Base-by-base conservation (phyloP, 2,888 invertebrate genomes). In the Linnaemya vulpina region DNA sequence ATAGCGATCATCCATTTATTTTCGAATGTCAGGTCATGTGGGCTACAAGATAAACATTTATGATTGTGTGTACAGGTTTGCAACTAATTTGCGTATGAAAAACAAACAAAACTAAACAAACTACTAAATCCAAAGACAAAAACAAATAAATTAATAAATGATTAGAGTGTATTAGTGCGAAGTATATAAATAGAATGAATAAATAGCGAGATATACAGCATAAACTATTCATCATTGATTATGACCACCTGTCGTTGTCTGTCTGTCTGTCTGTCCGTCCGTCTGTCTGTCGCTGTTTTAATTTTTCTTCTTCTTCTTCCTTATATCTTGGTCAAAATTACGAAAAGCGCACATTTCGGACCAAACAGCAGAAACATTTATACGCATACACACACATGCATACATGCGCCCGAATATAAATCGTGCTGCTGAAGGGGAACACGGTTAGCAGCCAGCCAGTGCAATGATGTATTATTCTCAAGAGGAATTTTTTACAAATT, bases 211-310 rank as follows among this genome's bases (percentile, higher is more conserved):
- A 43, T 46, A 43, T 46, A 75, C 15, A 76, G 38, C 43, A 73
- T 55, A 70, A 79, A 68, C 38, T 76, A 81, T 79, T 76, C 67
- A 77, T 84, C 75, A 83, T 74, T 75, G 82, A 70, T 82, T 76
- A 73, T 55, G 79, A 77, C 76, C 91, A 90, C 91, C 91, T 90
- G 91, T 89, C 90, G 89, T 40, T 40, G 40, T 40, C 87, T 91
- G 90, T 91, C 90, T 88, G 81, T 91, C 87, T 30, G 30, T 30
- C 30, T 30, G 30, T 30, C 30, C 30, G 30, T 30, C 30, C 30
- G 30, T 30, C 30, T n/a, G 91, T 91, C 90, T 88, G 81, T 91
- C 87, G 80, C 35, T 40, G 67, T 40, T 49, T 55, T 51, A 51
- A 55, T 46, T 65, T 79, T 30, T 40, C 63, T 75, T 63, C 13